phyloP scores from a whole-genome alignment of 2,113 vertebrate species.

The Sorex fumeus region DNA sequence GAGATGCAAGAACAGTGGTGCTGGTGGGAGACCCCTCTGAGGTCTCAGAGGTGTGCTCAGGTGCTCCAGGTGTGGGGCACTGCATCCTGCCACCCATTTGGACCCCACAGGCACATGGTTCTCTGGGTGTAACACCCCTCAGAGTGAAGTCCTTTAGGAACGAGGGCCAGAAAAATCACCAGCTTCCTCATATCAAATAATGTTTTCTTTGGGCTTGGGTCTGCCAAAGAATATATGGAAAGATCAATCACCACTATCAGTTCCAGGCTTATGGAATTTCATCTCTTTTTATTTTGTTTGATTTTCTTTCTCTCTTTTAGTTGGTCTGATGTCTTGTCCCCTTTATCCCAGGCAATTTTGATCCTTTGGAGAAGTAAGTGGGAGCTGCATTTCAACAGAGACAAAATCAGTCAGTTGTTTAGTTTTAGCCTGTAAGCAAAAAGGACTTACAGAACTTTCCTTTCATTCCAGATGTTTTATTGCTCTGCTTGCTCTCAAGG shows the following conservation, averaged over 20 bases:
- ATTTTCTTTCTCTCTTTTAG: constrained; percentile 39
- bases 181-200: not conserved
- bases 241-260: not conserved
- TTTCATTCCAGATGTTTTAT: constrained; percentile 32
- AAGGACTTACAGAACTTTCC: not conserved
- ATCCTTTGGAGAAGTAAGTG: constrained; percentile 7
- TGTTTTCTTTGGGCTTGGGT: constrained; percentile 36
- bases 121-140: not conserved
- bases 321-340: not conserved
- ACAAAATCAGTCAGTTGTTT: not conserved
- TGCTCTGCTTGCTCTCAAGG: not conserved
- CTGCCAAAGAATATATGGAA: not conserved
- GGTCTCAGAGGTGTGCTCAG: not conserved
- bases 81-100: not conserved
- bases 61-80: accelerated
- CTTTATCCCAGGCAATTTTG: constrained; percentile 37
- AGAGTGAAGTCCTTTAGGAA: not conserved
- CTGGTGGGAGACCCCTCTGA: no score
- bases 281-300: constrained; percentile 12
- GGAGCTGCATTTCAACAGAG: constrained; percentile 26
- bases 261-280: not conserved
- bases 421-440: constrained; percentile 18
- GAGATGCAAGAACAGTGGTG: not conserved
- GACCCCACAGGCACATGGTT: not conserved
- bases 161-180: not conserved